Evolutionary conservation across 2,113 vertebrate species (phyloP), one percentile per base, ranked within the genome.

Genomic region (Hemibagrus wyckioides): DNA sequence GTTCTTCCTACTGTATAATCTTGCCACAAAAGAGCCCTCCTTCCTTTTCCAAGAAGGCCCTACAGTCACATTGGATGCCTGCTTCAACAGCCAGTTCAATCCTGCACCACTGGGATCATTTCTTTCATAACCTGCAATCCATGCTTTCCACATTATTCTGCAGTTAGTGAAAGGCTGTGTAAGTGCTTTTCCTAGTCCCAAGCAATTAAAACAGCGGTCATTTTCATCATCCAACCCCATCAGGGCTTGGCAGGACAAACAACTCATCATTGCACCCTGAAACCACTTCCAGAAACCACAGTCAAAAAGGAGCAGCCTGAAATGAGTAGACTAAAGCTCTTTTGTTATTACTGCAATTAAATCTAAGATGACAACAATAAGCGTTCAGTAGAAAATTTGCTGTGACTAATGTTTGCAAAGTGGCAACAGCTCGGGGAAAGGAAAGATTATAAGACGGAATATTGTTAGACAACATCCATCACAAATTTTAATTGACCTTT

Each of bases 211-310:
- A 9, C 50, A 80, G 21, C 23, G 17, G 50, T 33, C 30, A 80
- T 80, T 80, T 80, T 56, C 50, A 80, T 36, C 50, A 80, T 25
- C 19, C 30, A 56, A 56, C 77, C 17, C 77, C 30, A 80, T 56
- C 19, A 80, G 17, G 50, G 50, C n/a, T 33, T 33, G 4, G 76
- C 50, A 80, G 6, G 36, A 36, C 50, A 80, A 80, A 56, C 50
- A 54, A 80, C n/a, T 56, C 52, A 33, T 80, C 5, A 23, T 36
- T 56, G 4, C 56, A n/a, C 77, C 52, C 52, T 36, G 21, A 80
- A 80, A 36, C 19, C n/a, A 9, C 19, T 56, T 80, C 23, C 30
- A 80, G 15, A 33, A 19, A 13, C 30, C 50, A 33, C 3, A 56
- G 56, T 9, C 21, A 54, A 79, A 21, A 13, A 52, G 17, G 15